Percentiles rank a stretch among this genome's conserved stretches.
phyloP scores from a whole-genome alignment of 1,140 invertebrate species.

The Sitophilus oryzae region DNA sequence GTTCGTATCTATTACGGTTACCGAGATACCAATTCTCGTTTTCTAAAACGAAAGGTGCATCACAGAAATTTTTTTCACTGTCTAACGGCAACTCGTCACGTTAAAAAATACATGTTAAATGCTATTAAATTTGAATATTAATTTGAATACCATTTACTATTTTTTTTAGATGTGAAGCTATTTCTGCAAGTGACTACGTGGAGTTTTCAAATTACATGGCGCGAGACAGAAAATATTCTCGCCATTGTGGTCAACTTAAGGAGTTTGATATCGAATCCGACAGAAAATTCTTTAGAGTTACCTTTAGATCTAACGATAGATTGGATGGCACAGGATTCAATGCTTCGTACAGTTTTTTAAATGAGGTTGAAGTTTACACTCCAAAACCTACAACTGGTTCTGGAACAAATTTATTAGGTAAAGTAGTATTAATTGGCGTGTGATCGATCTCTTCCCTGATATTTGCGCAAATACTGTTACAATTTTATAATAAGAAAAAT shows the following conservation, averaged over 20 bases:
- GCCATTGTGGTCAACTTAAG: conserved; percentile 78
- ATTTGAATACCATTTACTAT: background rate
- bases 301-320: conserved; percentile 88
- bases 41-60: too few species aligned
- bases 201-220: conserved; percentile 92
- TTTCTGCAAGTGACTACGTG: conserved; percentile 85
- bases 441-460: too few species aligned
- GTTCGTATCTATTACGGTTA: too few species aligned
- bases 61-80: too few species aligned
- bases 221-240: conserved; percentile 74
- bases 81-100: too few species aligned
- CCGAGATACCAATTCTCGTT: too few species aligned
- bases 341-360: conserved; percentile 76
- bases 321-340: conserved; percentile 91
- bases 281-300: conserved; percentile 87
- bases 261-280: conserved; percentile 81
- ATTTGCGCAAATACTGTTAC: too few species aligned
- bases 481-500: too few species aligned
- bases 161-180: conserved; percentile 70
- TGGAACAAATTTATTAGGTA: background rate
- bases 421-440: too few species aligned
- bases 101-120: too few species aligned
- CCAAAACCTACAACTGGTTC: conserved; percentile 7
- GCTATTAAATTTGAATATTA: too few species aligned
- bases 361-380: conserved; percentile 34